These are phyloP conservation scores for Neosalanx taihuensis DNA, from an alignment of 2,797 vertebrate genomes.

Conservation along the genomic window DNA sequence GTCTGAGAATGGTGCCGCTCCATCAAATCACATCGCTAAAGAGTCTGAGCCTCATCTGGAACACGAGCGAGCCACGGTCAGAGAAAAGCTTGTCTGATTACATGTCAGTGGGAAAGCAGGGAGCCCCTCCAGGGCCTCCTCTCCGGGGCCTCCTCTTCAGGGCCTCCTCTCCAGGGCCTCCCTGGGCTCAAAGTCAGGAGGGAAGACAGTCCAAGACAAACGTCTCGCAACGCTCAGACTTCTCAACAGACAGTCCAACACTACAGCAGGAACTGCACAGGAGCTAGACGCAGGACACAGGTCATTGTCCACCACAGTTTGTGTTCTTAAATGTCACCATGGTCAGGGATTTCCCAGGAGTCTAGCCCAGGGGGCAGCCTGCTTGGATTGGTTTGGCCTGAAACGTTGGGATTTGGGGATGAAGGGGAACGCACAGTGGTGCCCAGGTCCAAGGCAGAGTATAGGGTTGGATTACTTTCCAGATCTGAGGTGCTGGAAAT, in stretches of 20 bases:
- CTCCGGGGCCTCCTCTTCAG: neutral
- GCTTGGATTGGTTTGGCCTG: neutral
- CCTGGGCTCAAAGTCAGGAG: constrained; percentile 37
- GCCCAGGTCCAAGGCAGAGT: constrained; percentile 16
- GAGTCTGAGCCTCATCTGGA: constrained; percentile 38
- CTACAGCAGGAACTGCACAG: constrained; percentile 45
- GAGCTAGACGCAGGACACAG: constrained; percentile 47
- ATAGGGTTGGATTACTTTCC: constrained; percentile 41
- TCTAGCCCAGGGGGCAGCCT: neutral
- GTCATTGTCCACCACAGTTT: constrained; percentile 45
- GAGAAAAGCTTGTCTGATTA: constrained; percentile 63
- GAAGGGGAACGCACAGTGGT: neutral
- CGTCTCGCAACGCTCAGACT: too few species aligned
- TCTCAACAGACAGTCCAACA: constrained; percentile 46
- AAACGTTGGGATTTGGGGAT: constrained; percentile 6
- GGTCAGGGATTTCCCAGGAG: neutral
- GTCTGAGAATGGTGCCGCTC: neutral
- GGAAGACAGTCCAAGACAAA: constrained; percentile 48
- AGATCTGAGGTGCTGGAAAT: constrained; percentile 35
- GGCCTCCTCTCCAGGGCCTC: constrained; percentile 48
- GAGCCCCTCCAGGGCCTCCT: constrained; percentile 49
- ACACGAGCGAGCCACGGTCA: constrained; percentile 36
- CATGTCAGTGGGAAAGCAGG: constrained; percentile 23
- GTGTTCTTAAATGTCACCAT: constrained; percentile 41
- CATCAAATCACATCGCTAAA: neutral